Evolutionary conservation across 1,140 invertebrate species (phyloP).

Genomic region (Drosophila sulfurigaster): DNA sequence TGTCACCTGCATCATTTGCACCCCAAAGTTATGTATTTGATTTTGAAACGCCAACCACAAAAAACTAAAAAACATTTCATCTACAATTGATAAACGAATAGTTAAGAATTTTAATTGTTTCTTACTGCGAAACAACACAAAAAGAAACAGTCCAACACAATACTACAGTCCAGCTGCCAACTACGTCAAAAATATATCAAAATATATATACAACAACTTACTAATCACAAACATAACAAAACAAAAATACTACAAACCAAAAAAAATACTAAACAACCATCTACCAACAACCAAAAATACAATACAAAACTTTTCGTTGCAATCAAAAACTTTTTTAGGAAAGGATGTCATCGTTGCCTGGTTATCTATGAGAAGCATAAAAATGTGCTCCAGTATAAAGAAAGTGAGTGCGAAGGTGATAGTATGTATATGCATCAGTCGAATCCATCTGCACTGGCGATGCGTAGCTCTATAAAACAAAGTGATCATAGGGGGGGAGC

Average conservation of each 20-base stretch:
- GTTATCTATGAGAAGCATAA: conserved; percentile 96
- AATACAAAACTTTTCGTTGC: conserved; percentile 77
- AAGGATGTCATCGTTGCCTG: conserved; percentile 93
- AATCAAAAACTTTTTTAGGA: conserved; percentile 83
- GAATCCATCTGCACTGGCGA: conserved; percentile 85
- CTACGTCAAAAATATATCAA: background rate
- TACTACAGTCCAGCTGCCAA: conserved; percentile 20
- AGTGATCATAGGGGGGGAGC: conserved; percentile 85
- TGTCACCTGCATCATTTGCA: conserved; percentile 28
- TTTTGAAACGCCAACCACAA: background rate
- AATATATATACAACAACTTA: conserved; percentile 3
- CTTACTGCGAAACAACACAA: conserved; percentile 9
- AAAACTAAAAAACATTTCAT: conserved; percentile 12
- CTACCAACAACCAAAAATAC: conserved; percentile 49
- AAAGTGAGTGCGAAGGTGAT: conserved; percentile 92
- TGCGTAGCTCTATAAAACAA: conserved; percentile 85
- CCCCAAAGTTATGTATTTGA: conserved; percentile 10
- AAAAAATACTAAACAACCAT: conserved; percentile 29
- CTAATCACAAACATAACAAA: conserved; percentile 31
- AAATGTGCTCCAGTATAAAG: conserved; percentile 97
- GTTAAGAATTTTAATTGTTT: conserved; percentile 19
- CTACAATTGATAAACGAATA: conserved; percentile 1
- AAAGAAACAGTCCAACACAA: conserved; percentile 27
- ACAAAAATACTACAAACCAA: conserved; percentile 28
- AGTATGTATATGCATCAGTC: conserved; percentile 85